phyloP scores from a whole-genome alignment of 2,797 vertebrate genomes.

The Macroramphosus scolopax region DNA sequence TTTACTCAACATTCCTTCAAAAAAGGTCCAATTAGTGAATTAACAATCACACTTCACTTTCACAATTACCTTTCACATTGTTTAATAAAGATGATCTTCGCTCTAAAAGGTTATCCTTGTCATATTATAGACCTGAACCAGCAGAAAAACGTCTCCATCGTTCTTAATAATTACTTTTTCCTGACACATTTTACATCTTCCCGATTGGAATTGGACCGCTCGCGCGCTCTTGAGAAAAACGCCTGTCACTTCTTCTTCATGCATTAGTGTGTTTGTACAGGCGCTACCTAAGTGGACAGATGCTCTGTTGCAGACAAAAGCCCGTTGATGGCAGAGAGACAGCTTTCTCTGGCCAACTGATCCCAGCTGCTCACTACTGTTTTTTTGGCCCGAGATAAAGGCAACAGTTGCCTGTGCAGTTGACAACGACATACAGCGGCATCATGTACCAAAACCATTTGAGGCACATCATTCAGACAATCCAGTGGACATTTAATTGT shows the following conservation, averaged over 20 bases:
- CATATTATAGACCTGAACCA: no score
- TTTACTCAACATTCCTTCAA: conserved; percentile 3
- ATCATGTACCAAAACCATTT: neutral
- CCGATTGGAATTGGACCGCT: conserved; percentile 1
- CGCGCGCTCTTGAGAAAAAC: neutral
- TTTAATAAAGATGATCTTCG: no score
- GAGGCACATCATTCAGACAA: neutral
- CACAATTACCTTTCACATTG: neutral
- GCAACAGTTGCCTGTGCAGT: conserved; percentile 58
- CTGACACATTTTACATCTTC: conserved; percentile 8
- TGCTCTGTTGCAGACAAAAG: conserved; percentile 54
- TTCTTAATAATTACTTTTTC: neutral
- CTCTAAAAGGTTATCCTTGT: no score
- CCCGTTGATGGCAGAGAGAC: conserved; percentile 62
- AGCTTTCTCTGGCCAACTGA: conserved; percentile 55
- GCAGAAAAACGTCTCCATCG: neutral
- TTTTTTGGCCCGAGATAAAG: conserved; percentile 42
- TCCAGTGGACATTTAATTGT: conserved; percentile 2
- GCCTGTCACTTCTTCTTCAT: conserved; percentile 17
- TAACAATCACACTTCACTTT: conserved; percentile 2
- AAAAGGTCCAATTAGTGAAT: no score
- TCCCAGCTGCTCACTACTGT: conserved; percentile 64
- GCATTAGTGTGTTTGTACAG: conserved; percentile 53
- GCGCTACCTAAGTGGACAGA: conserved; percentile 53
- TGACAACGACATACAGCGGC: conserved; percentile 20